Evolutionary conservation across 2,888 invertebrate species (phyloP).

Genomic region (Drosophila incognita): DNA sequence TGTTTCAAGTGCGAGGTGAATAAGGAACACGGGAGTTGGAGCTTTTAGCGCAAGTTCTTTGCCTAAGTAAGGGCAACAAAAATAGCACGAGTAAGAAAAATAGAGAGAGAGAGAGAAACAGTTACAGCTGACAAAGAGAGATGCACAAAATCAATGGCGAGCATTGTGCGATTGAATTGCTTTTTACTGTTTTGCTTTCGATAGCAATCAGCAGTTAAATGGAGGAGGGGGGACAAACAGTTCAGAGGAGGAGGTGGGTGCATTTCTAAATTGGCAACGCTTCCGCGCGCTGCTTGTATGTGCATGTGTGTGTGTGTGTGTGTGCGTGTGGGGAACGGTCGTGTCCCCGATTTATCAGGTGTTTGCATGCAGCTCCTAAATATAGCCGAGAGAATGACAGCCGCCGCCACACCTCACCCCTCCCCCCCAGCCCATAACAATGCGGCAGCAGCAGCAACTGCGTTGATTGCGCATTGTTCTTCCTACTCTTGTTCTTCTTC

Average conservation of each 20-base stretch:
- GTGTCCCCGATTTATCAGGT: slow-evolving; percentile 83
- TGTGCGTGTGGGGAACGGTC: background rate
- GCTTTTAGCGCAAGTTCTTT: background rate
- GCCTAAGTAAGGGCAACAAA: background rate
- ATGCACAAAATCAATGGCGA: slow-evolving; percentile 1
- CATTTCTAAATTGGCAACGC: slow-evolving; percentile 42
- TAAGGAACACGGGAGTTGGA: background rate
- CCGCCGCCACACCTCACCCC: background rate
- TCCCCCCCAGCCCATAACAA: background rate
- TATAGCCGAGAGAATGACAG: slow-evolving; percentile 57
- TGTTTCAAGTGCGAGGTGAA: background rate
- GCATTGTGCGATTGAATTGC: slow-evolving; percentile 34
- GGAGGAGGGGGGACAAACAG: background rate
- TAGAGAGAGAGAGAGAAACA: background rate
- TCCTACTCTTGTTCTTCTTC: slow-evolving; percentile 14
- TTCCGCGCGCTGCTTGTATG: slow-evolving; percentile 4
- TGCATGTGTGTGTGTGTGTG: background rate
- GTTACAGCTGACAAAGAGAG: background rate
- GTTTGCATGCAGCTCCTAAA: slow-evolving; percentile 80
- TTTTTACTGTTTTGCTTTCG: slow-evolving; percentile 7
- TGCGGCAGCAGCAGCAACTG: slow-evolving; percentile 9
- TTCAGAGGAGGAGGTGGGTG: background rate
- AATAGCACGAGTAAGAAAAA: slow-evolving; percentile 4
- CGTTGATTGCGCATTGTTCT: slow-evolving; percentile 41
- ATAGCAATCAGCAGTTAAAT: slow-evolving; percentile 27